Conservation (phyloP, 1,140 invertebrate genomes). For the Alviniconcha marisindica region DNA sequence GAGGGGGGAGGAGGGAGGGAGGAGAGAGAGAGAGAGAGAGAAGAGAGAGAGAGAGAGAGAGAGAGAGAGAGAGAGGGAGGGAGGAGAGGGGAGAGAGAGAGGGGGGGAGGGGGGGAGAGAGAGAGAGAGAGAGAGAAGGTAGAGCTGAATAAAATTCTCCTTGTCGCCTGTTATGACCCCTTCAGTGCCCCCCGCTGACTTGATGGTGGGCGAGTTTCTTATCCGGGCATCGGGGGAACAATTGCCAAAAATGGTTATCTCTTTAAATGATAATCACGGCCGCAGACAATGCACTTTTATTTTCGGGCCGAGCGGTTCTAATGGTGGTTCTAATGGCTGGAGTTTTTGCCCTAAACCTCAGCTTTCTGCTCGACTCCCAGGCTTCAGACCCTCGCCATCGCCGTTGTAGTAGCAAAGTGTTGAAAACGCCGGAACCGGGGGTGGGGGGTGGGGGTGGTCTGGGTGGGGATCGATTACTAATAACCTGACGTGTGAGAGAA, state of each 20-base stretch:
- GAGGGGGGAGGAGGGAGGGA: too few species aligned
- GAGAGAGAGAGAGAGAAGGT: not conserved
- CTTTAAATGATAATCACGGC: slow-evolving; percentile 26
- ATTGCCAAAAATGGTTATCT: not conserved
- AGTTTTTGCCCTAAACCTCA: not conserved
- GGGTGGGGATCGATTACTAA: too few species aligned
- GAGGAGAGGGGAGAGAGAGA: not conserved
- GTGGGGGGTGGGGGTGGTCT: too few species aligned
- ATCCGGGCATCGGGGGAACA: not conserved
- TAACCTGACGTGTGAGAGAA: too few species aligned
- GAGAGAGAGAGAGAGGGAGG: not conserved
- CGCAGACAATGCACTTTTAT: slow-evolving; percentile 21
- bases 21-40: too few species aligned
- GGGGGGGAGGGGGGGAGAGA: not conserved
- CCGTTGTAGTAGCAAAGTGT: too few species aligned
- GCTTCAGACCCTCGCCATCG: too few species aligned
- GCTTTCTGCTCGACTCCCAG: too few species aligned
- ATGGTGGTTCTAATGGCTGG: slow-evolving; percentile 20
- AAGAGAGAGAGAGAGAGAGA: not conserved
- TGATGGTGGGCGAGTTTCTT: not conserved
- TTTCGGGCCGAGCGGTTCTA: not conserved
- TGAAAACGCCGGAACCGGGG: too few species aligned
- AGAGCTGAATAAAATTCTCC: too few species aligned
- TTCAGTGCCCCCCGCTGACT: not conserved
- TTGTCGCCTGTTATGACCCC: too few species aligned